These are phyloP conservation scores for Thelaira solivaga DNA, from an alignment of 2,888 invertebrate species.

Conservation along the genomic window DNA sequence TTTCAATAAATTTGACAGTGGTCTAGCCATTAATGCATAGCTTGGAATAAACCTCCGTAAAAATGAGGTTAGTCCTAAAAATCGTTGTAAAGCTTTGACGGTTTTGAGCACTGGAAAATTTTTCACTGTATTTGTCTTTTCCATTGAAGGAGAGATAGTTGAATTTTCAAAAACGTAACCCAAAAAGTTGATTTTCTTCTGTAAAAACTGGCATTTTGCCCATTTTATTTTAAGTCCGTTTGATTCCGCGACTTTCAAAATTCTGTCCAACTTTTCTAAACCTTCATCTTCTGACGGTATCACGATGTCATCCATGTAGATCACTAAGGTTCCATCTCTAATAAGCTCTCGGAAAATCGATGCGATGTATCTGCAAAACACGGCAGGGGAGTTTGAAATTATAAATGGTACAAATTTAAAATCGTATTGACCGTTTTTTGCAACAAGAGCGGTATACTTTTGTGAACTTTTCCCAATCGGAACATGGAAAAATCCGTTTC, in stretches of 20 bases:
- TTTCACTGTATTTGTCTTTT: slow-evolving; percentile 40
- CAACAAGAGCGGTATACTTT: too few species aligned
- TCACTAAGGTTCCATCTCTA: background rate
- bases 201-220: slow-evolving; percentile 40
- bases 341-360: background rate
- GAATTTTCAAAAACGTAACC: slow-evolving; percentile 17
- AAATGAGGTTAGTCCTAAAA: slow-evolving; percentile 59
- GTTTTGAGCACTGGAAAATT: slow-evolving; percentile 47
- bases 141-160: slow-evolving; percentile 35
- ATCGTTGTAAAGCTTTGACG: slow-evolving; percentile 42
- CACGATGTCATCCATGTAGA: too few species aligned
- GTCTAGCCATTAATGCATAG: slow-evolving; percentile 11
- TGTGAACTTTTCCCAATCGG: slow-evolving; percentile 31
- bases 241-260: slow-evolving; percentile 25
- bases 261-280: background rate
- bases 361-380: background rate
- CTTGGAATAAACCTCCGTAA: slow-evolving; percentile 54
- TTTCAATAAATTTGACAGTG: slow-evolving; percentile 50
- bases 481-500: slow-evolving; percentile 57
- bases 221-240: slow-evolving; percentile 42
- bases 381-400: background rate
- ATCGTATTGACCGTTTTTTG: slow-evolving; percentile 49
- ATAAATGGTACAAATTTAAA: slow-evolving; percentile 37
- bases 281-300: slow-evolving; percentile 44
- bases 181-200: slow-evolving; percentile 14